These are phyloP conservation scores for Nysson spinosus DNA, from an alignment of 2,888 invertebrate genomes.

Conservation along the genomic window DNA sequence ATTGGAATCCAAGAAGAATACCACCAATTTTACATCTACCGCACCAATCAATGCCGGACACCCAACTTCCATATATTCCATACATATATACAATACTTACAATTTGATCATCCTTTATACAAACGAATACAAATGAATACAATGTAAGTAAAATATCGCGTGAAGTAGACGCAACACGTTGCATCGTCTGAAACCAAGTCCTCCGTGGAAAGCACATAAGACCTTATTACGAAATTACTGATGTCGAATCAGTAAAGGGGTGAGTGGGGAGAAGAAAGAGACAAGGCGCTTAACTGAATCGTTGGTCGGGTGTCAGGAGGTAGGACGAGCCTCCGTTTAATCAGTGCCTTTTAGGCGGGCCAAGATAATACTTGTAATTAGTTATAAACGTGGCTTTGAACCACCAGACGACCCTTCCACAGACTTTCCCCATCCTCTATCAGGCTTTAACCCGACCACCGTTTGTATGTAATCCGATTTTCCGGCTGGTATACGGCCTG, in stretches of 20 bases:
- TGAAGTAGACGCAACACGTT: neutral
- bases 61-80: conserved; percentile 12
- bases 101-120: too few relatives aligned
- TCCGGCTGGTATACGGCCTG: conserved; percentile 49
- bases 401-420: conserved; percentile 13
- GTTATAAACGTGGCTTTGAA: conserved; percentile 59
- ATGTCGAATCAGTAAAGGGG: neutral
- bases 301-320: conserved; percentile 7
- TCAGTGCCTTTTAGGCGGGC: conserved; percentile 49
- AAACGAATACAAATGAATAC: too few relatives aligned
- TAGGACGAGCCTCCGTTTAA: conserved; percentile 49
- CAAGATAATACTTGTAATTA: conserved; percentile 55
- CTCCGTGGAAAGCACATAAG: too few relatives aligned
- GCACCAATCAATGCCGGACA: conserved; percentile 11
- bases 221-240: neutral
- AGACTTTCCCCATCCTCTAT: neutral
- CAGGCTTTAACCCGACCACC: conserved; percentile 35
- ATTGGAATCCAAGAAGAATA: neutral
- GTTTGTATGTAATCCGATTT: conserved; percentile 58
- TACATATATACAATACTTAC: too few relatives aligned
- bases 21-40: conserved; percentile 12
- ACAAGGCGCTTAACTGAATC: conserved; percentile 26
- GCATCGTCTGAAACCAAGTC: too few relatives aligned
- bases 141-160: too few relatives aligned
- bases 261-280: neutral